These are phyloP conservation scores for Leucophenga montana DNA, from an alignment of 2,888 invertebrate species.

Conservation along the genomic window DNA sequence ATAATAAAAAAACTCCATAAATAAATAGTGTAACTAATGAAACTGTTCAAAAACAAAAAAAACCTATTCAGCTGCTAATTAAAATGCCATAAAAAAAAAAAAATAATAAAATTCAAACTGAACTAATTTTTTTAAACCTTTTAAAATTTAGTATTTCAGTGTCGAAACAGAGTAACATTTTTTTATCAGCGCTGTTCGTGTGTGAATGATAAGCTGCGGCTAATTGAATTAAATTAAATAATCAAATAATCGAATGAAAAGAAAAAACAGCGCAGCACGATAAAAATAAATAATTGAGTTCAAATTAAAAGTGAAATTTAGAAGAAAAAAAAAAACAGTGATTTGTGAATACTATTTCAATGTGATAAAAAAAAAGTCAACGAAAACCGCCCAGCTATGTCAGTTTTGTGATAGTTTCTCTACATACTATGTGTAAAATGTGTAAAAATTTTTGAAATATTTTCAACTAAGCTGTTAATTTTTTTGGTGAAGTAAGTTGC, in stretches of 20 bases:
- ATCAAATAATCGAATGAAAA: slow-evolving; percentile 24
- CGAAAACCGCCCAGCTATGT: slow-evolving; percentile 14
- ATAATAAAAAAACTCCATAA: slow-evolving; percentile 8
- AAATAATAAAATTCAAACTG: neutral
- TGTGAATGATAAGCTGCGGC: slow-evolving; percentile 5
- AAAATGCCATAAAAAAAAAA: slow-evolving; percentile 14
- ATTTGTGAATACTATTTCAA: slow-evolving; percentile 1
- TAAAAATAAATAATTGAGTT: slow-evolving; percentile 14
- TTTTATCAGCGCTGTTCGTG: neutral
- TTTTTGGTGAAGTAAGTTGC: slow-evolving; percentile 24
- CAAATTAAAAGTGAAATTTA: neutral
- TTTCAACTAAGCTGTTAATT: neutral
- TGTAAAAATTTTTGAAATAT: neutral
- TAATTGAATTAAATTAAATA: slow-evolving; percentile 24
- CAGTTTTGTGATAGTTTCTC: slow-evolving; percentile 20
- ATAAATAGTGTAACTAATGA: neutral
- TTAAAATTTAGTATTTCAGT: neutral
- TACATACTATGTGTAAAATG: neutral
- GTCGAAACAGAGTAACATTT: neutral
- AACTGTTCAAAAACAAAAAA: too few species aligned
- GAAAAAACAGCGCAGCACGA: slow-evolving; percentile 12
- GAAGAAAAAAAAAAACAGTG: slow-evolving; percentile 12
- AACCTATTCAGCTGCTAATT: too few species aligned
- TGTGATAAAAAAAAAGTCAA: slow-evolving; percentile 25
- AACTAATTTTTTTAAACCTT: neutral